These are phyloP conservation scores for Argentina silus DNA, from an alignment of 2,797 vertebrate genomes.

Conservation along the genomic window DNA sequence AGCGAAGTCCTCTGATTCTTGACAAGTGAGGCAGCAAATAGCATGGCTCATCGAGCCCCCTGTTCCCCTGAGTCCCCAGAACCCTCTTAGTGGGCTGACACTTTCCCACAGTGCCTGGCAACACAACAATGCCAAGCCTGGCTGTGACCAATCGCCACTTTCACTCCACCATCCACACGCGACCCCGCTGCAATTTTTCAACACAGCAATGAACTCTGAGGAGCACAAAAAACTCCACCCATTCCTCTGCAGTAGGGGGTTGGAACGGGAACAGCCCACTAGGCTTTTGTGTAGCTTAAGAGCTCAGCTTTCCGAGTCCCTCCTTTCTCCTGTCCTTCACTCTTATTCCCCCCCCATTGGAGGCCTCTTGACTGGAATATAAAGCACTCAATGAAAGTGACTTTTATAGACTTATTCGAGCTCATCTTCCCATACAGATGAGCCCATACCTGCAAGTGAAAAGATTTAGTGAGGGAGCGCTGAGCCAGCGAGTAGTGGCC, in stretches of 20 bases:
- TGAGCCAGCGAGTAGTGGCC: slow-evolving; percentile 72
- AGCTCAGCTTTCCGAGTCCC: slow-evolving; percentile 73
- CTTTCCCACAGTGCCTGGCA: slow-evolving; percentile 95
- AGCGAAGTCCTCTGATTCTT: slow-evolving; percentile 75
- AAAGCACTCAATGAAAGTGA: slow-evolving; percentile 95
- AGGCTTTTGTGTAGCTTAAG: slow-evolving; percentile 89
- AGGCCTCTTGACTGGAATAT: slow-evolving; percentile 91
- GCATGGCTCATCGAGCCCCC: slow-evolving; percentile 76
- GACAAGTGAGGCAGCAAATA: slow-evolving; percentile 85
- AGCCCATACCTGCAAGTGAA: slow-evolving; percentile 73
- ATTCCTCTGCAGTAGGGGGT: slow-evolving; percentile 73
- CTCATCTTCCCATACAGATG: slow-evolving; percentile 82
- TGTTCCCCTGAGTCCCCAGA: slow-evolving; percentile 63
- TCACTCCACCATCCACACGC: slow-evolving; percentile 95
- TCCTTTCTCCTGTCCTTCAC: slow-evolving; percentile 89
- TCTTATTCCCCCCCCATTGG: slow-evolving; percentile 86
- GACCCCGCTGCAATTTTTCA: slow-evolving; percentile 97
- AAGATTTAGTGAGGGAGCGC: slow-evolving; percentile 76
- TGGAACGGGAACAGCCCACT: slow-evolving; percentile 68
- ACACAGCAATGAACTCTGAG: slow-evolving; percentile 91
- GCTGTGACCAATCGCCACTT: slow-evolving; percentile 94
- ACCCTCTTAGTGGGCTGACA: slow-evolving; percentile 87
- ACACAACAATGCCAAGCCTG: slow-evolving; percentile 85
- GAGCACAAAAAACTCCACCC: slow-evolving; percentile 58
- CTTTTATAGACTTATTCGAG: slow-evolving; percentile 99